Base-by-base conservation (phyloP, 2,113 vertebrate species). In the Entosphenus tridentatus region DNA sequence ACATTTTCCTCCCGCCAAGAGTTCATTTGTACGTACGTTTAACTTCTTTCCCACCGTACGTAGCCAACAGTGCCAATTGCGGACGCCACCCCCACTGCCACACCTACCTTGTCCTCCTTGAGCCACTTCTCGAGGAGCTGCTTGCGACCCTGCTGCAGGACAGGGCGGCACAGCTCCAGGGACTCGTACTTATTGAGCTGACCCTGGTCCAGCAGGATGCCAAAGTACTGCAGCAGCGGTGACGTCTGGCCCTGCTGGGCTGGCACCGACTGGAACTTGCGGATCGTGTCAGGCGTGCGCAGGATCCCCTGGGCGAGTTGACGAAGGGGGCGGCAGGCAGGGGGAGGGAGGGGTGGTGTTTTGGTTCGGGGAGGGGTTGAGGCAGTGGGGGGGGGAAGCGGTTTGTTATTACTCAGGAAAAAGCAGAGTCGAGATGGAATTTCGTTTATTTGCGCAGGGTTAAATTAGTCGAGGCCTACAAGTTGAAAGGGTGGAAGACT, bases 71-170 rank as follows among this genome's bases (percentile, higher is more conserved):
- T 39, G 39, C 39, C 39, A 39, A 39, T 39, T 39, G 39, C 39
- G 3, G 39, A 39, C 39, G 6, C 3, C 39, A 39, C 39, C 39
- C 39, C 39, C 39, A 39, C 39, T 5, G 39, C 39, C 39, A 16
- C 17, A 14, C 72, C 70, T 77, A 89, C 88, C 85, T 93, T 92
- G 73, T 93, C 87, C 77, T 87, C 89, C 72, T 93, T 93, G 57
- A 92, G 78, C 88, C 88, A 92, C 71, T 92, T 92, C 77, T 92
- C 89, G 75, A 93, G 79, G 13, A 95, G 83, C 69, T 89, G 88
- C 70, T 86, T 89, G 75, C 83, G 86, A 10, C 87, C 87, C 75
- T 92, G 88, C 74, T 88, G 86, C 71, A 93, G 78, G 18, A 92
- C 89, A 0, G 83, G 87, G 56, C 82, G 80, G 79, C 89, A 95